Evolutionary conservation across 2,888 invertebrate genomes (phyloP), one percentile per base, ranked within the genome.

Genomic region (Pristionchus fissidentatus): DNA sequence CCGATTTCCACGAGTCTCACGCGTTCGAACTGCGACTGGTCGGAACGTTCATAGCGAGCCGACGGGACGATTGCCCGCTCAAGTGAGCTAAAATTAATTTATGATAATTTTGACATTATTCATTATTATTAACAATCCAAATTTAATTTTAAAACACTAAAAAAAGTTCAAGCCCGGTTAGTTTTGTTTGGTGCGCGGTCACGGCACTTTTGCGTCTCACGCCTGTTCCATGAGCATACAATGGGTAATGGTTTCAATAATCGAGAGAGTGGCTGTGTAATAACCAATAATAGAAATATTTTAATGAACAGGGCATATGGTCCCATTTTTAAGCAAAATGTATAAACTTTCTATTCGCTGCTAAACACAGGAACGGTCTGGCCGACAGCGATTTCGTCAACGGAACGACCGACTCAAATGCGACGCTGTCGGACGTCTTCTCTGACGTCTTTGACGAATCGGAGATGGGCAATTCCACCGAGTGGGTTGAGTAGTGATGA

Each of bases 41-140:
- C 26, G 85, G 85, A 32, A 73, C 84, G n/a, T 84, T 85, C 49
- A 70, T 85, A n/a, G 83, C 83, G 32, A 79, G 60, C 22, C 57
- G 84, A 35, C 77, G 38, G 19, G 84, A 82, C n/a, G 85, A 85
- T 46, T 85, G 85, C 46, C 85, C 85, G 0, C n/a, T 85, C n/a
- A 85, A 79, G 78, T 80, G 79, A 22, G 2, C 70, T 3, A 13
- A 7, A 13, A 38, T 38, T 38, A 10, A 26, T 66, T n/a, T 66
- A 3, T 35, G 19, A 1, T 66, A 19, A 7, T n/a, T n/a, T n/a
- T n/a, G n/a, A n/a, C n/a, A n/a, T n/a, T n/a, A n/a, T n/a, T n/a
- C n/a, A n/a, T n/a, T 13, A 49, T 49, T 49, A 49, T 49, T 49
- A 13, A 8, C 49, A 8, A 19, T 19, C 8, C 8, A 49, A 49